Conservation (phyloP, 2,797 vertebrate species). For the Aphelocoma californica region DNA sequence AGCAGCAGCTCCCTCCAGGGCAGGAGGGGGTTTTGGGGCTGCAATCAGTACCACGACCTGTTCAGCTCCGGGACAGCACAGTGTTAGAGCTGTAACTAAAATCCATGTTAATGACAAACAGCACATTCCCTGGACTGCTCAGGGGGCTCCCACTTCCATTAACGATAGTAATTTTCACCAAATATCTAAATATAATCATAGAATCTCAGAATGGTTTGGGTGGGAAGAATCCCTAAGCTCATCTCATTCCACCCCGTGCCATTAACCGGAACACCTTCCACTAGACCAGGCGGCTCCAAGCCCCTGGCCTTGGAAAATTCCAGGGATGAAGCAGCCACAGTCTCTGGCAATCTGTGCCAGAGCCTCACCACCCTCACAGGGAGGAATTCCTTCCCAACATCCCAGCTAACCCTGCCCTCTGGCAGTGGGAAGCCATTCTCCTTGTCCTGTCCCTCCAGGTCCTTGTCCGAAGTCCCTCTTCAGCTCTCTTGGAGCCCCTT, state of each 20-base stretch:
- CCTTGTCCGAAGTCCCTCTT: not conserved
- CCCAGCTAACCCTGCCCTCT: not conserved
- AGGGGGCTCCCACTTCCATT: not conserved
- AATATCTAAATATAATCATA: not conserved
- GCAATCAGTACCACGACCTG: fast-evolving
- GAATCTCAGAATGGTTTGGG: not conserved
- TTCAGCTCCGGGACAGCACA: not conserved
- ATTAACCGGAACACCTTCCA: not conserved
- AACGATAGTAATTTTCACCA: not conserved
- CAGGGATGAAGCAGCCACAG: not conserved
- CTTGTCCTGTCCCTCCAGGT: not conserved
- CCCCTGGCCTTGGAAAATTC: not conserved
- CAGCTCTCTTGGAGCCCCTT: not conserved
- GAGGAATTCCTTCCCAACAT: not conserved
- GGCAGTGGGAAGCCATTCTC: not conserved
- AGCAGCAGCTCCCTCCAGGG: not conserved
- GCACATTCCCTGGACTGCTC: not conserved
- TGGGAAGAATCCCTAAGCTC: not conserved
- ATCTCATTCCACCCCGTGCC: not conserved
- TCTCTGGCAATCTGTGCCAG: not conserved
- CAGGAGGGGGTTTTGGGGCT: not conserved
- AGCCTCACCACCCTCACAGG: not conserved
- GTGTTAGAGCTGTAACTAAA: not conserved
- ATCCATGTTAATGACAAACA: fast-evolving
- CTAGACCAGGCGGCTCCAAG: not conserved